Evolutionary conservation across 1,140 invertebrate species (phyloP).

Genomic region (Papilio xuthus): DNA sequence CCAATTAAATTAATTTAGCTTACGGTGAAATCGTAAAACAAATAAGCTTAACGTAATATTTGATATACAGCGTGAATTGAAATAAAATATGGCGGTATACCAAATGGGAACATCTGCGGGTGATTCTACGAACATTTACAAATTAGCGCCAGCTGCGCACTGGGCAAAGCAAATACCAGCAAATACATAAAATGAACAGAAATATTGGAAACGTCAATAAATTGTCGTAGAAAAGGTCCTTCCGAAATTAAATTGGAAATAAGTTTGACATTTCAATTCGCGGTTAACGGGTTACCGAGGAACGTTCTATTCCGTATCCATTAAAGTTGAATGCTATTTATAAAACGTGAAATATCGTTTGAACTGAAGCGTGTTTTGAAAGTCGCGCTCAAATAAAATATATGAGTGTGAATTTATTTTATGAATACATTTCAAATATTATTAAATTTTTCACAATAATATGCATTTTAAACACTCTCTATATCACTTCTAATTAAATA

Average conservation of each 20-base stretch:
- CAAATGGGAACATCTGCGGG: conserved; percentile 45
- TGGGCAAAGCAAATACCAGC: conserved; percentile 39
- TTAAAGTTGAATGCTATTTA: conserved; percentile 29
- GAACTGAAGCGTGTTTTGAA: conserved; percentile 14
- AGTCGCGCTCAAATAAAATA: not conserved
- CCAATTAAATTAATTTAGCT: not conserved
- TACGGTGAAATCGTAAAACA: not conserved
- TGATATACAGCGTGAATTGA: conserved; percentile 42
- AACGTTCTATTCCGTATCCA: conserved; percentile 35
- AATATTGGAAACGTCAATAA: conserved; percentile 39
- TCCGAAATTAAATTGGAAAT: conserved; percentile 39
- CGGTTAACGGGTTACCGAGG: conserved; percentile 35
- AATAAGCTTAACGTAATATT: not conserved
- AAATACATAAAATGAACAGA: conserved; percentile 36
- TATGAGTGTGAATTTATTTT: not conserved
- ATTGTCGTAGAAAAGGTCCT: conserved; percentile 37
- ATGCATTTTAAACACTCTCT: too few species aligned
- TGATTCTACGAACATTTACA: conserved; percentile 49
- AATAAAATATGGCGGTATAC: conserved; percentile 51
- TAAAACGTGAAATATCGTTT: conserved; percentile 7
- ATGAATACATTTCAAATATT: not conserved
- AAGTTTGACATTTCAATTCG: conserved; percentile 43
- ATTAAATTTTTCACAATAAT: not conserved
- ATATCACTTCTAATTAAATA: too few species aligned
- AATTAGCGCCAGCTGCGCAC: conserved; percentile 46